Conservation (phyloP, 1,140 invertebrate genomes). For the Pollicipes pollicipes region DNA sequence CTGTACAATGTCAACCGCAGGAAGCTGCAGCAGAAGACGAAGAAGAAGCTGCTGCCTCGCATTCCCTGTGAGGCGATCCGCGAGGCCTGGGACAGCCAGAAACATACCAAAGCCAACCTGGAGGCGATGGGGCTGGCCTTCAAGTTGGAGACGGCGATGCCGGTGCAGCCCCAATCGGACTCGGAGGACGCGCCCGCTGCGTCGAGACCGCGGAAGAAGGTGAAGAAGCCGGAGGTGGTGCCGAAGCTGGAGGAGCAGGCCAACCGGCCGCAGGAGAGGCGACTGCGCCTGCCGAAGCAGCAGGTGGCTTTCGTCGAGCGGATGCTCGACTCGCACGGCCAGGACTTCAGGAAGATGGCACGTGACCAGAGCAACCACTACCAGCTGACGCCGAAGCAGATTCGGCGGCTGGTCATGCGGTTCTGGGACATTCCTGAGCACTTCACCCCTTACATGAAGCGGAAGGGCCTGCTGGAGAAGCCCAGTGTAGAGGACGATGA, state of each 20-base stretch:
- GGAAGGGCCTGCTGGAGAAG: conserved; percentile 1
- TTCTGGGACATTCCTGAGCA: background rate
- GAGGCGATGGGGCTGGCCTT: background rate
- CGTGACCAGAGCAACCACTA: background rate
- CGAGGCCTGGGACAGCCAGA: background rate
- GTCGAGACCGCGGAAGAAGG: background rate
- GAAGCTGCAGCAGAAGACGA: background rate
- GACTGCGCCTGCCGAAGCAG: background rate
- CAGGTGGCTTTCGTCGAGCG: background rate
- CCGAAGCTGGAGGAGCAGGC: background rate
- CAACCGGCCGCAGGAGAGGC: background rate
- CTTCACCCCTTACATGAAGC: background rate
- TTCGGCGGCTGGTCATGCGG: background rate
- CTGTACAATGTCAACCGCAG: background rate
- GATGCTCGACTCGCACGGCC: background rate
- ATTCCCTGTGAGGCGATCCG: background rate
- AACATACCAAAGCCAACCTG: background rate
- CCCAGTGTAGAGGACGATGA: background rate
- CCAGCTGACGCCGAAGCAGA: background rate
- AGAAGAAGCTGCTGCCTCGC: background rate
- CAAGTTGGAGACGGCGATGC: background rate
- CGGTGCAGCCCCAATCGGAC: background rate
- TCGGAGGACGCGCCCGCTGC: background rate
- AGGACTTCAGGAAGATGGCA: background rate
- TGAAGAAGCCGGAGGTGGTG: background rate